Conservation (phyloP, 2,797 vertebrate genomes). For the Eulemur mongoz region DNA sequence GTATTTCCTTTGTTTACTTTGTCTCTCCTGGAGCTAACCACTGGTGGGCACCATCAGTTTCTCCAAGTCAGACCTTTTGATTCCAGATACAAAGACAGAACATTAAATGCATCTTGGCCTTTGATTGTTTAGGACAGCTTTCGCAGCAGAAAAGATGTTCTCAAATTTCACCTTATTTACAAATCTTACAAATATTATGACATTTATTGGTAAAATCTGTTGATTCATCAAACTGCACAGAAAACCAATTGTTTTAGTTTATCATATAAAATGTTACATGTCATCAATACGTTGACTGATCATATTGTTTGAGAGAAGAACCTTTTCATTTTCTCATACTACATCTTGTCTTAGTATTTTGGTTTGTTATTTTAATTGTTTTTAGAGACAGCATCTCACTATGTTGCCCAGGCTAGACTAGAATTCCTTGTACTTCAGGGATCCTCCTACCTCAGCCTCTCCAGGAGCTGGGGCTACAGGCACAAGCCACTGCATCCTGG, state of each 20-base stretch:
- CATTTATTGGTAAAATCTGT: background rate
- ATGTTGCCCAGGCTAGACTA: background rate
- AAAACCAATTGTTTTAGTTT: background rate
- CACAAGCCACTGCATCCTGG: background rate
- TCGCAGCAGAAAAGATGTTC: background rate
- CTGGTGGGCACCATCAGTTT: background rate
- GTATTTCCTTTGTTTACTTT: background rate
- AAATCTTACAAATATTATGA: background rate
- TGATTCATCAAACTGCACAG: background rate
- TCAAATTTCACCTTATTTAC: background rate
- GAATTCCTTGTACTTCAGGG: background rate
- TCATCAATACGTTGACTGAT: background rate
- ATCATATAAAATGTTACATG: background rate
- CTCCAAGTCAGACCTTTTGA: background rate
- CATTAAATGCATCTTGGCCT: background rate
- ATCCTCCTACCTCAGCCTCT: background rate
- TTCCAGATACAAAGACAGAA: background rate
- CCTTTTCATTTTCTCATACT: background rate
- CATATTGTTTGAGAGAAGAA: background rate
- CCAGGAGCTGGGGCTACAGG: background rate
- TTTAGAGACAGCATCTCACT: background rate
- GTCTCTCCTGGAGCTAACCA: background rate
- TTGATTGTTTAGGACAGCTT: background rate
- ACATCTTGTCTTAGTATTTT: background rate
- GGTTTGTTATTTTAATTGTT: background rate